Evolutionary conservation across 2,113 vertebrate genomes (phyloP).

Genomic region (Urocolius indicus): DNA sequence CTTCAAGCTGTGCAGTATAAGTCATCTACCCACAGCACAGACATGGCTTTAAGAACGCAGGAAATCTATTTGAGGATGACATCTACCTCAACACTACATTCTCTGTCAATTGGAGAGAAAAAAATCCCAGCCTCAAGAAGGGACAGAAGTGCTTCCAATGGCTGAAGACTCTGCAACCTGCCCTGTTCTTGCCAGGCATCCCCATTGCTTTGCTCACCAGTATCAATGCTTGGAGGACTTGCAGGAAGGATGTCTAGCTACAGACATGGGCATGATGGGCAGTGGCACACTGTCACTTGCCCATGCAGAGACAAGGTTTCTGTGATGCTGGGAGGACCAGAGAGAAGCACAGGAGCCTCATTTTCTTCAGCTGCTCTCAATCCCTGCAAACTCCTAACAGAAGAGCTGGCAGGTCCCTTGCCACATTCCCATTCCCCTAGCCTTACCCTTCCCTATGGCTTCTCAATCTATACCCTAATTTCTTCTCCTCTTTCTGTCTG

Average conservation of each 20-base stretch:
- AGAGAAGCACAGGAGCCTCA: not conserved
- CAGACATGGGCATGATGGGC: rapidly evolving
- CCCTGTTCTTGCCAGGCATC: not conserved
- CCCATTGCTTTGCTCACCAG: not conserved
- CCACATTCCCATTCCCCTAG: not conserved
- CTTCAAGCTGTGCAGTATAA: not conserved
- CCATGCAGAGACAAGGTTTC: not conserved
- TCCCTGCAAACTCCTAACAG: not conserved
- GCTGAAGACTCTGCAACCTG: not conserved
- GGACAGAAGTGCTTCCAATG: not conserved
- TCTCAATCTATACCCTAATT: not conserved
- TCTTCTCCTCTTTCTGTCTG: not conserved
- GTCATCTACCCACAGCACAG: not conserved
- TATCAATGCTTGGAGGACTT: not conserved
- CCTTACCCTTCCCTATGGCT: not conserved
- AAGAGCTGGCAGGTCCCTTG: not conserved
- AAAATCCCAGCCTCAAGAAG: too few relatives aligned
- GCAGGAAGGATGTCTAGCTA: not conserved
- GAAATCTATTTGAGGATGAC: not conserved
- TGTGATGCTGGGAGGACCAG: not conserved
- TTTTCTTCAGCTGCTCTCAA: not conserved
- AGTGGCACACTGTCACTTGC: not conserved
- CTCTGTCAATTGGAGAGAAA: not conserved
- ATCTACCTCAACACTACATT: not conserved
- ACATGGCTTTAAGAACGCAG: not conserved